Conservation (phyloP, 2,797 vertebrate genomes). For the Margarornis squamiger region DNA sequence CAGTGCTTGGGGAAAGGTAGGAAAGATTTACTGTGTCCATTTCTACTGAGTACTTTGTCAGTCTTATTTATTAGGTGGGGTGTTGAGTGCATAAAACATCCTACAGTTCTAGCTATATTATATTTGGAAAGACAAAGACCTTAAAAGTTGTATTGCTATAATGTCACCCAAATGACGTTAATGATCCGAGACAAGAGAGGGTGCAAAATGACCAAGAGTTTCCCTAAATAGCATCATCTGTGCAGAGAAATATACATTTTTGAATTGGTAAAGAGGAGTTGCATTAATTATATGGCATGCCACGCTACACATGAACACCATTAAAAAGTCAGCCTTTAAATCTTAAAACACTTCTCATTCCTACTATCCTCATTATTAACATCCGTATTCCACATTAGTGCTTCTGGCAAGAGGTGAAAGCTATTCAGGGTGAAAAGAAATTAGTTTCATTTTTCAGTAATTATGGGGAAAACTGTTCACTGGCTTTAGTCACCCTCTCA, state of each 20-base stretch:
- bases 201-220: not conserved
- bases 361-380: conserved; percentile 54
- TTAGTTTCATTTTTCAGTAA: conserved; percentile 66
- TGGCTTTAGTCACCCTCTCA: conserved; percentile 46
- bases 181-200: not conserved
- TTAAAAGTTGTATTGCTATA: not conserved
- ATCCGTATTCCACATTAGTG: conserved; percentile 32
- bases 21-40: not conserved
- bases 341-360: conserved; percentile 40
- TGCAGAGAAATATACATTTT: not conserved
- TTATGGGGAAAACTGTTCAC: conserved; percentile 48
- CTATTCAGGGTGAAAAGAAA: conserved; percentile 61
- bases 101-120: not conserved
- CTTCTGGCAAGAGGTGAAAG: conserved; percentile 66
- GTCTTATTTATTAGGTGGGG: not conserved
- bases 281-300: not conserved
- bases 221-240: not conserved
- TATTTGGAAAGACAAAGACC: not conserved
- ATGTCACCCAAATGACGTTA: not conserved
- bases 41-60: not conserved
- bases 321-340: conserved; percentile 50
- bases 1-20: not conserved
- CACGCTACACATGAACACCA: not conserved
- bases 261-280: not conserved
- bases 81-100: not conserved